These are phyloP conservation scores for Lasioglossum zephyrum DNA, from an alignment of 2,888 invertebrate genomes.

Conservation along the genomic window DNA sequence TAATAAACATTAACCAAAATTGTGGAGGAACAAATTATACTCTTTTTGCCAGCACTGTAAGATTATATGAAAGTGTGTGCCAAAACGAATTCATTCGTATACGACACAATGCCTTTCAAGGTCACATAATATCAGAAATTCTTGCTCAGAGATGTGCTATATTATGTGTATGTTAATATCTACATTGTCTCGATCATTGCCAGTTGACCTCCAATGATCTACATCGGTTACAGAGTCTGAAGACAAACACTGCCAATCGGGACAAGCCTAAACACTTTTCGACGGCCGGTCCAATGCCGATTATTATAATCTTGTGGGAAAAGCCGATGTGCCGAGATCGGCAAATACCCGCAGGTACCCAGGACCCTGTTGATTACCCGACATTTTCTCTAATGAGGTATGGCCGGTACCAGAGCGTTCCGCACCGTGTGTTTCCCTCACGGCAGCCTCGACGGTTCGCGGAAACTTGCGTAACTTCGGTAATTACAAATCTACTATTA, in stretches of 20 bases:
- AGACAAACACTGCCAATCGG: neutral
- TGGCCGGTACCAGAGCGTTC: constrained; percentile 25
- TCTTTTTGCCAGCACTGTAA: no score
- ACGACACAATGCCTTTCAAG: no score
- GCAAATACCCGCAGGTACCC: neutral
- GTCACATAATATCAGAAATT: no score
- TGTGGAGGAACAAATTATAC: no score
- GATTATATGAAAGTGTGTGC: no score
- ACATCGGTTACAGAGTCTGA: neutral
- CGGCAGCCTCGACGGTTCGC: constrained; percentile 33
- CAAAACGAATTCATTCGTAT: no score
- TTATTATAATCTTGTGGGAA: constrained; percentile 58
- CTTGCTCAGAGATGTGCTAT: neutral
- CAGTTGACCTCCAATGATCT: neutral
- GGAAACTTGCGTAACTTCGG: constrained; percentile 61
- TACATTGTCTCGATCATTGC: neutral
- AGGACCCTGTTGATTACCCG: constrained; percentile 30
- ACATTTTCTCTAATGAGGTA: constrained; percentile 57
- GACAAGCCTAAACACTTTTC: neutral
- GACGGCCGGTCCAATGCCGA: neutral
- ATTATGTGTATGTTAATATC: neutral
- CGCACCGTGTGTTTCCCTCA: constrained; percentile 7
- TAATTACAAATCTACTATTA: constrained; percentile 64
- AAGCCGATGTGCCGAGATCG: constrained; percentile 14
- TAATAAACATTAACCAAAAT: no score